Percentiles rank a stretch among this genome's conserved stretches.
Conservation (phyloP, 2,113 vertebrate species). For the Callipepla californica region DNA sequence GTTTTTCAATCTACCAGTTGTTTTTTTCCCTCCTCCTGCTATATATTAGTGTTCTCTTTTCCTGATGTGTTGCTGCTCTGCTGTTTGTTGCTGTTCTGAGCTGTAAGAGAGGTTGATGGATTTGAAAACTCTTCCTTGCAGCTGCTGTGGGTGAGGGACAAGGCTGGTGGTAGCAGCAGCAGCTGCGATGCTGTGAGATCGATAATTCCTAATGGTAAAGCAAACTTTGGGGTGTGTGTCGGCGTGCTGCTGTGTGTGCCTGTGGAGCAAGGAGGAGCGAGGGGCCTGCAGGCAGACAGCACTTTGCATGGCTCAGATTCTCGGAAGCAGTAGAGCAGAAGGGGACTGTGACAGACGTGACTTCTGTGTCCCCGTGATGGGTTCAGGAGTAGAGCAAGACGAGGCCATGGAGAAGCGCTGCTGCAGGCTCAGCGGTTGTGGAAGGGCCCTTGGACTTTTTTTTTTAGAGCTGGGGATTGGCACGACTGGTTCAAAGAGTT, state of each 20-base stretch:
- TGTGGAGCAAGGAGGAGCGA: not conserved
- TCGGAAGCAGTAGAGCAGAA: not conserved
- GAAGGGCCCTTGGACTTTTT: not conserved
- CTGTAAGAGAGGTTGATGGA: not conserved
- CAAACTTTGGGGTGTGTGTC: not conserved
- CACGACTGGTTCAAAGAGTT: not conserved
- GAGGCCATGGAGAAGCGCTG: not conserved
- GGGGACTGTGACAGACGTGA: rapidly evolving
- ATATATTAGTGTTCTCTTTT: rapidly evolving
- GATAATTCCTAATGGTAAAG: slow-evolving; percentile 7
- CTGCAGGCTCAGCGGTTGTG: not conserved
- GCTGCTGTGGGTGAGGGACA: not conserved
- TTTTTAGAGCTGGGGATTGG: not conserved
- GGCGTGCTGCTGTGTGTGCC: not conserved
- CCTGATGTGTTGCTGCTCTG: not conserved
- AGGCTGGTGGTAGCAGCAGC: slow-evolving; percentile 3
- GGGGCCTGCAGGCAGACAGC: not conserved
- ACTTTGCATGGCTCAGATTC: not conserved
- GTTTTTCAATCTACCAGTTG: not conserved
- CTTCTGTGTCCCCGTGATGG: rapidly evolving
- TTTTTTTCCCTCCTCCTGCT: not conserved
- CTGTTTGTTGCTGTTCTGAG: not conserved
- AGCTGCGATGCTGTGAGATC: slow-evolving; percentile 11
- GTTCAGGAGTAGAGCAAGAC: not conserved
- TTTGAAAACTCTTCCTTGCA: not conserved